Conservation (phyloP, 1,140 invertebrate genomes). For the Eupristina koningsbergeri region DNA sequence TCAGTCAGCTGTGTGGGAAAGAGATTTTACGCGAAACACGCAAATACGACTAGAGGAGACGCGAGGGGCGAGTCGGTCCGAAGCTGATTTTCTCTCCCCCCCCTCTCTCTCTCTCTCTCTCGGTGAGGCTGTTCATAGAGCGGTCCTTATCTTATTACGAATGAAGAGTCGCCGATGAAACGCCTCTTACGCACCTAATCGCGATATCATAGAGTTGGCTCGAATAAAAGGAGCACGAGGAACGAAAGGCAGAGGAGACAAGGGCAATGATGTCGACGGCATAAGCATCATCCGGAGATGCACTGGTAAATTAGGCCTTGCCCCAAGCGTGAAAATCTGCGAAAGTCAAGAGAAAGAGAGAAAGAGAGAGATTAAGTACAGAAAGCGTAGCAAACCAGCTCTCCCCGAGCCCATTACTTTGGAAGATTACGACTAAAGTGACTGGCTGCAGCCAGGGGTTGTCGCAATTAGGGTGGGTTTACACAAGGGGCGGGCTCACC, state of each 20-base stretch:
- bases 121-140: not conserved
- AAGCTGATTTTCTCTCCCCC: too few species aligned
- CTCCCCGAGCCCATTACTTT: constrained; percentile 62
- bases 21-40: not conserved
- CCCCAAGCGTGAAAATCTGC: constrained; percentile 53
- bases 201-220: constrained; percentile 27
- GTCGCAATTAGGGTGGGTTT: constrained; percentile 58
- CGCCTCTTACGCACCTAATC: constrained; percentile 47
- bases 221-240: constrained; percentile 10
- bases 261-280: not conserved
- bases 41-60: too few species aligned
- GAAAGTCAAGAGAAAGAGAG: constrained; percentile 40
- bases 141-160: not conserved
- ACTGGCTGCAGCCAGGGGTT: constrained; percentile 63
- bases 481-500: constrained; percentile 57
- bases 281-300: not conserved
- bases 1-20: not conserved
- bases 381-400: constrained; percentile 4
- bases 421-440: constrained; percentile 67
- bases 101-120: not conserved
- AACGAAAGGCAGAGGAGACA: not conserved
- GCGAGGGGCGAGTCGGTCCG: too few species aligned
- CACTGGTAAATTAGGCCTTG: constrained; percentile 45
- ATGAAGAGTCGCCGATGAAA: constrained; percentile 1
- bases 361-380: constrained; percentile 12